Percentiles rank a stretch among this genome's conserved stretches.
These are phyloP conservation scores for Mylabris phalerata DNA, from an alignment of 1,140 invertebrate species.

Conservation along the genomic window DNA sequence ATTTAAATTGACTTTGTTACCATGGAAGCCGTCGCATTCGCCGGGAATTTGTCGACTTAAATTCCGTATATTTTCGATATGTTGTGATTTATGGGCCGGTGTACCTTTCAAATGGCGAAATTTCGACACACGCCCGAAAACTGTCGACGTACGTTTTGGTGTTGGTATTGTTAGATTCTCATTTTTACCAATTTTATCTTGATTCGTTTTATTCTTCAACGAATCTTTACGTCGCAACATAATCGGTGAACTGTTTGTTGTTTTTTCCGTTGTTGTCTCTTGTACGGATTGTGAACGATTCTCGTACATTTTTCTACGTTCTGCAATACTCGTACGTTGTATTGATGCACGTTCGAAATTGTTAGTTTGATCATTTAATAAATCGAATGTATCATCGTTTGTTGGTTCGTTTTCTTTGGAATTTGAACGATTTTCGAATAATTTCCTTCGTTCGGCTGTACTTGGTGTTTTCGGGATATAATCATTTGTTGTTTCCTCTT, in stretches of 20 bases:
- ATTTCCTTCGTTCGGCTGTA: slow-evolving; percentile 64
- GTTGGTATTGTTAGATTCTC: slow-evolving; percentile 39
- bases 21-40: slow-evolving; percentile 89
- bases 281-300: slow-evolving; percentile 46
- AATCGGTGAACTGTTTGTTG: slow-evolving; percentile 56
- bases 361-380: slow-evolving; percentile 38
- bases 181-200: slow-evolving; percentile 48
- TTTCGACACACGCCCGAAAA: slow-evolving; percentile 86
- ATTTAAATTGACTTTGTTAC: slow-evolving; percentile 42
- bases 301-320: slow-evolving; percentile 69
- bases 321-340: slow-evolving; percentile 67
- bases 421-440: slow-evolving; percentile 50
- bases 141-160: slow-evolving; percentile 75
- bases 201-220: slow-evolving; percentile 39
- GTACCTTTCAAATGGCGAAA: slow-evolving; percentile 89
- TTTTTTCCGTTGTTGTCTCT: slow-evolving; percentile 47
- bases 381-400: slow-evolving; percentile 40
- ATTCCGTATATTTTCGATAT: slow-evolving; percentile 89
- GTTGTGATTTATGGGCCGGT: slow-evolving; percentile 78
- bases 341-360: slow-evolving; percentile 48
- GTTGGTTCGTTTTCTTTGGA: slow-evolving; percentile 35
- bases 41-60: slow-evolving; percentile 85
- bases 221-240: slow-evolving; percentile 51
- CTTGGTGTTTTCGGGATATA: slow-evolving; percentile 61
- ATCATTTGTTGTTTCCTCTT: slow-evolving; percentile 39